These are phyloP conservation scores for Cydia splendana DNA, from an alignment of 1,140 invertebrate species.

Conservation along the genomic window DNA sequence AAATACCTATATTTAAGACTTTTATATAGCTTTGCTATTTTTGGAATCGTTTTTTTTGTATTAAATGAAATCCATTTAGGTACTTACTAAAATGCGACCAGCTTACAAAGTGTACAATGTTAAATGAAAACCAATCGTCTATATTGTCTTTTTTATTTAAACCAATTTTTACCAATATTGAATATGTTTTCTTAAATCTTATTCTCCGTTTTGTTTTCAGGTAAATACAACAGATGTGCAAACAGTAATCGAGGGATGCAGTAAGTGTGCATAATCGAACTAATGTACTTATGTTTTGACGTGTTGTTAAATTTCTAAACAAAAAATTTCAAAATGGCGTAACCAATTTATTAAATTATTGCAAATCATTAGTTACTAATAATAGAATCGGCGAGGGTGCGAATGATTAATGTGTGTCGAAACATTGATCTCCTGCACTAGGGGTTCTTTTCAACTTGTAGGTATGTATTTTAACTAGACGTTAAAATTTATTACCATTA, in stretches of 20 bases:
- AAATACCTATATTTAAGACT: too few relatives aligned
- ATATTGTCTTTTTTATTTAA: too few relatives aligned
- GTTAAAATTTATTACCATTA: neutral
- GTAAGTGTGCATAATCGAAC: constrained; percentile 18
- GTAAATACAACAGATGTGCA: constrained; percentile 31
- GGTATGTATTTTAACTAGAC: neutral
- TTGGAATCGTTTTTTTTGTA: too few relatives aligned
- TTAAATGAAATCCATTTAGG: too few relatives aligned
- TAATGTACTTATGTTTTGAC: neutral
- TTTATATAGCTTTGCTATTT: too few relatives aligned
- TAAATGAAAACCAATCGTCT: too few relatives aligned
- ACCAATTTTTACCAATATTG: too few relatives aligned
- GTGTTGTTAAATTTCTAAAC: constrained; percentile 32
- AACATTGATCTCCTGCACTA: constrained; percentile 27
- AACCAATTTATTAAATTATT: constrained; percentile 39
- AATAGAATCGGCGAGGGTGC: constrained; percentile 35
- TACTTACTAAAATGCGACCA: too few relatives aligned
- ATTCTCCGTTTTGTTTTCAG: constrained; percentile 26
- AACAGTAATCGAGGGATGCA: neutral
- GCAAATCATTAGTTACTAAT: constrained; percentile 43
- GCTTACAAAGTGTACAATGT: too few relatives aligned
- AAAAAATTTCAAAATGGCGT: constrained; percentile 38
- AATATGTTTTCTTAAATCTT: neutral
- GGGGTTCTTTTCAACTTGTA: constrained; percentile 21
- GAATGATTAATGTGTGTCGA: constrained; percentile 50